phyloP scores from a whole-genome alignment of 2,888 invertebrate genomes.

The Drosophila macrospina region DNA sequence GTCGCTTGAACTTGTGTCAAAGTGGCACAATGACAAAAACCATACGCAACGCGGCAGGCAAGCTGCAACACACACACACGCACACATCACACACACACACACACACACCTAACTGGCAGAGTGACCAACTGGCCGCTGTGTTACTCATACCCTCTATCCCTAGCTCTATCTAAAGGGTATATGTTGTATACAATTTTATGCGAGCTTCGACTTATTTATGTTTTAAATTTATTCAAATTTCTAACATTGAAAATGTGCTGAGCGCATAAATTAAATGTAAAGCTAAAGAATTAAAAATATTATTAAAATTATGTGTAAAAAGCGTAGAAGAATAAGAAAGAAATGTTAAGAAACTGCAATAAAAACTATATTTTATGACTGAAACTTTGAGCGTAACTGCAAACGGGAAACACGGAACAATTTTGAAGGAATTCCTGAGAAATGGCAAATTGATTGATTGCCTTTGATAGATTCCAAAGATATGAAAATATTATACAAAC shows the following conservation, averaged over 20 bases:
- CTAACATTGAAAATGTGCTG: background rate
- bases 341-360: too few species aligned
- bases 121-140: slow-evolving; percentile 7
- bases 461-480: too few species aligned
- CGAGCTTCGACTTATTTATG: background rate
- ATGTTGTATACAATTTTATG: background rate
- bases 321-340: background rate
- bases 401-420: too few species aligned
- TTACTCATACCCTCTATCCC: slow-evolving; percentile 24
- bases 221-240: background rate
- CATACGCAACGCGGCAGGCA: slow-evolving; percentile 27
- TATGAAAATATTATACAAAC: background rate
- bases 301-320: background rate
- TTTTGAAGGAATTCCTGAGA: too few species aligned
- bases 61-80: slow-evolving; percentile 13
- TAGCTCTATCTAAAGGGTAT: background rate
- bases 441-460: too few species aligned
- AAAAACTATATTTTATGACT: too few species aligned
- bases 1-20: slow-evolving; percentile 77
- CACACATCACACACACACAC: slow-evolving; percentile 12
- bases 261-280: background rate
- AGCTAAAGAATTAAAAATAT: background rate
- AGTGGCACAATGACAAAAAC: slow-evolving; percentile 71
- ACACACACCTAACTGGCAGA: slow-evolving; percentile 16
- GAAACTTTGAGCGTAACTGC: too few species aligned